Evolutionary conservation across 1,140 invertebrate genomes (phyloP), one percentile per base, ranked within the genome.

Genomic region (Caenorhabditis latens): DNA sequence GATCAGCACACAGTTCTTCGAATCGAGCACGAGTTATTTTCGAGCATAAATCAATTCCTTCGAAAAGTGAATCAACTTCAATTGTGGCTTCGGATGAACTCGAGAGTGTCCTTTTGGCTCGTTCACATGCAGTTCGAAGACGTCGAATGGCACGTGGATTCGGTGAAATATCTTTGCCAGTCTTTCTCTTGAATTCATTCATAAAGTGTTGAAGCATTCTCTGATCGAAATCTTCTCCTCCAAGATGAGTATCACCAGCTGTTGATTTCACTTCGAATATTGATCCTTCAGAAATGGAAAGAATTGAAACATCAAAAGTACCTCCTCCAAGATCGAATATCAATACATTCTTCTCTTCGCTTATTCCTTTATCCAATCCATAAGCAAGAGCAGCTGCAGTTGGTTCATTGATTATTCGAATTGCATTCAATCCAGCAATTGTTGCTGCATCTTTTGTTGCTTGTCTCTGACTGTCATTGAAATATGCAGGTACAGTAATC

Each of bases 351-450:
- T 92, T 90, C 88, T 94, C 93, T 94, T 13, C 98, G 58, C 97
- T 97, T 83, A 97, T 97, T 93, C 97, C 98, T 94, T 99, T 99
- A 94, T 99, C 97, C 87, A 99, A 94, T 94, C 98, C 98, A 91
- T 99, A 99, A 85, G 98, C 98, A 94, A 99, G 98, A 86, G 98
- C 98, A 83, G 98, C 98, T 4, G 98, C 98, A 46, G 97, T 99
- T 1, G 98, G 98, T 93, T 99, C 98, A 93, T 99, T 99, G 92
- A 99, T 99, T 90, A 99, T 99, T 93, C 98, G 95, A 96, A 99
- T 97, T 0, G 99, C 97, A 90, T 96, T 95, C 57, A 99, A 94
- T 90, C 97, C 93, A 85, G 93, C 91, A 90, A 96, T 96, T 2
- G 93, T 94, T 16, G 95, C 95, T 14, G 96, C 95, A 95, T 98